A percentile compares a stretch with the other conserved stretches of the same genome.
These are phyloP conservation scores for Cydia pomonella DNA, from an alignment of 1,140 invertebrate genomes.

Conservation along the genomic window DNA sequence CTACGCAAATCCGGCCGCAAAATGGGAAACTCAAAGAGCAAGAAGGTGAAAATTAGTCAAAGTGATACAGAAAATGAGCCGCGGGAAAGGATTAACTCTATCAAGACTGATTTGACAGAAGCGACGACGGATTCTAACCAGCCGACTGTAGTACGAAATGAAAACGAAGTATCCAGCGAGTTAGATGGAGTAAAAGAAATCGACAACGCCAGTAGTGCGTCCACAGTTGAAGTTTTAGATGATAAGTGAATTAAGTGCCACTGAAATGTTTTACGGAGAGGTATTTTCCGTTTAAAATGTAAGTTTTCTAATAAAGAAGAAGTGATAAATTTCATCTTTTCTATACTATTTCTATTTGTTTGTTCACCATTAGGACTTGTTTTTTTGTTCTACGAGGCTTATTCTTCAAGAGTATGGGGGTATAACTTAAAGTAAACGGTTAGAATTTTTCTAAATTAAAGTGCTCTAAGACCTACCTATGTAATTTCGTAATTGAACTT, in stretches of 20 bases:
- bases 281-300: not conserved
- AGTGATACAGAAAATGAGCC: constrained; percentile 44
- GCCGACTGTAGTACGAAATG: constrained; percentile 33
- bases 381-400: no score
- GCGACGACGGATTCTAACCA: constrained; percentile 23
- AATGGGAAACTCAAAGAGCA: constrained; percentile 72
- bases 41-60: constrained; percentile 69
- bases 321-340: no score
- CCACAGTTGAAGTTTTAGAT: constrained; percentile 72
- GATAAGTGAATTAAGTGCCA: constrained; percentile 60
- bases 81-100: constrained; percentile 58
- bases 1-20: constrained; percentile 42
- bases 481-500: no score
- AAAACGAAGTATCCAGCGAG: constrained; percentile 34
- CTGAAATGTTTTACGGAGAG: not conserved
- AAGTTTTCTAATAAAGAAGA: not conserved
- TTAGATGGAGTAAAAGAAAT: constrained; percentile 47
- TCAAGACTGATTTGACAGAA: constrained; percentile 63
- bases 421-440: no score
- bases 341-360: no score
- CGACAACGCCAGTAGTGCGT: constrained; percentile 72
- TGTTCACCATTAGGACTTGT: no score
- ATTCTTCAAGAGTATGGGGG: no score
- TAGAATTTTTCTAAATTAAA: no score
- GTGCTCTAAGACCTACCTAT: no score